Evolutionary conservation across 2,113 vertebrate genomes (phyloP).

Genomic region (Neogobius melanostomus): DNA sequence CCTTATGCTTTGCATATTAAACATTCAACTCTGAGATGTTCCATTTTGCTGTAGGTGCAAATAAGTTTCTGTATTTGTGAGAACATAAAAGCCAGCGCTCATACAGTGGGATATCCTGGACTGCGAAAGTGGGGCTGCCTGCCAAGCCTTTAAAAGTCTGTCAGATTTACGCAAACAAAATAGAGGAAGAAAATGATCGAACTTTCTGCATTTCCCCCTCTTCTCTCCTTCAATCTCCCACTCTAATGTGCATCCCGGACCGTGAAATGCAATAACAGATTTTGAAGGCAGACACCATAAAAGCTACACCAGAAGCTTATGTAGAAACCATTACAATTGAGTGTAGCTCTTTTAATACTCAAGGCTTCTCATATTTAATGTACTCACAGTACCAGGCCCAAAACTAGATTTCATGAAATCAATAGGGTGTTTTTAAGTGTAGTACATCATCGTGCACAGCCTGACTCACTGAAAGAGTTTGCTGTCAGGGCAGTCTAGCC

Average conservation of each 20-base stretch:
- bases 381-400: constrained; percentile 46
- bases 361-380: constrained; percentile 67
- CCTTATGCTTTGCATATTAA: background rate
- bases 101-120: constrained; percentile 19
- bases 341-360: constrained; percentile 70
- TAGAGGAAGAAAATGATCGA: constrained; percentile 38
- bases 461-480: constrained; percentile 21
- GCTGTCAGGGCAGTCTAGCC: constrained; percentile 40
- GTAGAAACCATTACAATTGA: constrained; percentile 70
- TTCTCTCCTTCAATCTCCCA: constrained; percentile 15
- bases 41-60: background rate
- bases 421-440: constrained; percentile 64
- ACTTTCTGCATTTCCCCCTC: constrained; percentile 17
- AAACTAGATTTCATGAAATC: constrained; percentile 72
- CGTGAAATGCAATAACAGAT: constrained; percentile 67
- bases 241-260: constrained; percentile 49
- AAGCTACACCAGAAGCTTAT: constrained; percentile 53
- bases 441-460: constrained; percentile 28
- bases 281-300: constrained; percentile 58
- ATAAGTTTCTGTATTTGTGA: constrained; percentile 9
- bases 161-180: constrained; percentile 40
- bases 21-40: background rate
- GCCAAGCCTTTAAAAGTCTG: constrained; percentile 16
- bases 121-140: constrained; percentile 4
- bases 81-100: constrained; percentile 13